A percentile compares a stretch with the other conserved stretches of the same genome.
Conservation (phyloP, 2,113 vertebrate genomes). For the Catagonus wagneri region DNA sequence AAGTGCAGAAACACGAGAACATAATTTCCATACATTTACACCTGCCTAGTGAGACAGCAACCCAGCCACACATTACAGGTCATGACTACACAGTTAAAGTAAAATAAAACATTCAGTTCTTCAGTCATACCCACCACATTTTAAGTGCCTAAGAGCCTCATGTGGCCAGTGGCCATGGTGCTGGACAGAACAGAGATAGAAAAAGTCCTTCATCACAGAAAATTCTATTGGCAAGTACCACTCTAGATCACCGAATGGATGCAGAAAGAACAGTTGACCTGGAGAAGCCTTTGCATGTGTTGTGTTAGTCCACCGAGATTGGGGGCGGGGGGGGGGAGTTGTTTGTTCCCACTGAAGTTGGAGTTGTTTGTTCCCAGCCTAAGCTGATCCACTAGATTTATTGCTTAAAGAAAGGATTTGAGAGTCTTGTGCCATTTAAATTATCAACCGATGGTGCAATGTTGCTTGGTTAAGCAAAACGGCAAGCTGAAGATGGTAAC, state of each 20-base stretch:
- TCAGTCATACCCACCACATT: neutral
- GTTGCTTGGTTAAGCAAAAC: neutral
- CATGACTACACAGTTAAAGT: too few species aligned
- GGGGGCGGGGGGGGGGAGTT: too few species aligned
- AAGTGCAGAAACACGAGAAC: fast-evolving
- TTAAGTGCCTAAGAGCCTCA: neutral
- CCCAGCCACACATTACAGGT: neutral
- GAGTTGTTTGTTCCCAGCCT: too few species aligned
- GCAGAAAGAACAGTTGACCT: fast-evolving
- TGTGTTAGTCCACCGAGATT: neutral
- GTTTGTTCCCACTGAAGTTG: neutral
- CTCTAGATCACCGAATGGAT: too few species aligned
- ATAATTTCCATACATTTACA: too few species aligned
- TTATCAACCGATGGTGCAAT: too few species aligned
- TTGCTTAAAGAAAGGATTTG: neutral
- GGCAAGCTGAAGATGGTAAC: neutral
- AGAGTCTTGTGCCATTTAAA: too few species aligned
- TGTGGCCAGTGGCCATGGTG: neutral
- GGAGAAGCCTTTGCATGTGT: neutral
- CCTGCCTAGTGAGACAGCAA: neutral
- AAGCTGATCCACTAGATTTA: neutral
- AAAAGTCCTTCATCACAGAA: neutral
- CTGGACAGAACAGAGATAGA: too few species aligned
- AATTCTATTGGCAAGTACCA: neutral
- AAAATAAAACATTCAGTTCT: neutral